Percentiles rank a stretch among this genome's conserved stretches.
Conservation (phyloP, 2,888 invertebrate genomes). For the Coelogynopora nodosa region DNA sequence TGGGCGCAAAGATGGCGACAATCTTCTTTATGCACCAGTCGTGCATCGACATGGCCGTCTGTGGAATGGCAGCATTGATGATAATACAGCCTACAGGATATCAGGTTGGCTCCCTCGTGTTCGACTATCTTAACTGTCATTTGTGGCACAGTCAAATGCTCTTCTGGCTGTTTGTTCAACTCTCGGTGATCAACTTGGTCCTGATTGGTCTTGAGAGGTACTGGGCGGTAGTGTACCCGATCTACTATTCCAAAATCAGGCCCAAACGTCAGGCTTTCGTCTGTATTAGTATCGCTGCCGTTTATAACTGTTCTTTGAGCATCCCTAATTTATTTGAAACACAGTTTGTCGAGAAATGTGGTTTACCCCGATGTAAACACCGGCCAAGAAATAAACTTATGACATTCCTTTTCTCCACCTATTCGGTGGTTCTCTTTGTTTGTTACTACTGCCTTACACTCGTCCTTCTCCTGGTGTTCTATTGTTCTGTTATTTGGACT, state of each 20-base stretch:
- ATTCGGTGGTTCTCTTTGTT: conserved; percentile 30
- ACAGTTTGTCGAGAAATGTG: neutral
- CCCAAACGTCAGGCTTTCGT: neutral
- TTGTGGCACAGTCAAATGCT: conserved; percentile 39
- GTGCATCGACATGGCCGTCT: conserved; percentile 1
- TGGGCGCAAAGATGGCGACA: neutral
- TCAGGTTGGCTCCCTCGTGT: neutral
- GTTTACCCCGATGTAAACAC: neutral
- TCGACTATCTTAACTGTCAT: conserved; percentile 10
- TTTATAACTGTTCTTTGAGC: conserved; percentile 19
- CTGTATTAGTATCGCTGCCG: neutral
- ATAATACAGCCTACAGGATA: conserved; percentile 7
- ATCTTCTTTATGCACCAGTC: conserved; percentile 26
- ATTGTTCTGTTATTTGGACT: neutral
- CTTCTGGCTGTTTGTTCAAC: conserved; percentile 36
- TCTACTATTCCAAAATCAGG: neutral
- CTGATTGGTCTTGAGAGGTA: conserved; percentile 39
- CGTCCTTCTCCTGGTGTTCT: conserved; percentile 5
- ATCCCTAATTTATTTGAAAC: conserved; percentile 35
- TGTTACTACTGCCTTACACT: neutral
- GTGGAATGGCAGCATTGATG: conserved; percentile 32
- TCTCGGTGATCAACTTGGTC: conserved; percentile 36
- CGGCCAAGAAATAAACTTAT: neutral
- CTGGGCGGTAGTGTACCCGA: conserved; percentile 38
- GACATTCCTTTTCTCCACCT: neutral